These are phyloP conservation scores for Lymantria dispar DNA, from an alignment of 2,888 invertebrate genomes.

Conservation along the genomic window DNA sequence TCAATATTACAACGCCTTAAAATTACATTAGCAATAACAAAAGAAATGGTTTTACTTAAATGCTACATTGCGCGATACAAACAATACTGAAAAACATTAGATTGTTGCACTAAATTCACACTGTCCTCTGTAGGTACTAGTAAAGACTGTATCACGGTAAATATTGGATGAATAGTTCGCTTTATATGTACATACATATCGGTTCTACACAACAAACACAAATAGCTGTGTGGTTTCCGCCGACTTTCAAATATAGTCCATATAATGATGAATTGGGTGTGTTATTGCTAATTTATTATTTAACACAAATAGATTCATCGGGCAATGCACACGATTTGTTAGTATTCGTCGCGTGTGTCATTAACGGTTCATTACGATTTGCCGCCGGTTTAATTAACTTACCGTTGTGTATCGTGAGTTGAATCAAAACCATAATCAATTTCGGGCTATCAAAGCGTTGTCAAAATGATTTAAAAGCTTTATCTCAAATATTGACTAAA, in stretches of 20 bases:
- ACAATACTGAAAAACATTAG: too few species aligned
- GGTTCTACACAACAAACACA: neutral
- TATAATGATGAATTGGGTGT: slow-evolving; percentile 26
- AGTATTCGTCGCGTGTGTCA: slow-evolving; percentile 60
- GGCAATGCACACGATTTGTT: slow-evolving; percentile 43
- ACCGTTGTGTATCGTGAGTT: slow-evolving; percentile 66
- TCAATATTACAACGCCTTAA: too few species aligned
- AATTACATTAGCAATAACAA: too few species aligned
- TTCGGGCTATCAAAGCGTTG: slow-evolving; percentile 42
- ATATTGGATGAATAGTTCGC: too few species aligned
- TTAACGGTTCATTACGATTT: slow-evolving; percentile 75
- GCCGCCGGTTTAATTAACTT: slow-evolving; percentile 68
- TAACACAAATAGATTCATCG: slow-evolving; percentile 30
- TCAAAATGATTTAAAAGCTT: slow-evolving; percentile 27
- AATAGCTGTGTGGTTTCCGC: slow-evolving; percentile 11
- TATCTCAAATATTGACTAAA: slow-evolving; percentile 12
- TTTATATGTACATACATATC: neutral
- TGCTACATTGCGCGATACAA: too few species aligned
- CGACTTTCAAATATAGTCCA: slow-evolving; percentile 27
- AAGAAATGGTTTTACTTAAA: too few species aligned
- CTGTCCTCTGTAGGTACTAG: too few species aligned
- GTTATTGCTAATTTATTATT: slow-evolving; percentile 33
- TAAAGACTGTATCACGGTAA: too few species aligned
- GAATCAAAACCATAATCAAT: slow-evolving; percentile 59
- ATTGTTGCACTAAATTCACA: too few species aligned